Conservation (phyloP, 2,888 invertebrate genomes). For the Oscheius onirici region DNA sequence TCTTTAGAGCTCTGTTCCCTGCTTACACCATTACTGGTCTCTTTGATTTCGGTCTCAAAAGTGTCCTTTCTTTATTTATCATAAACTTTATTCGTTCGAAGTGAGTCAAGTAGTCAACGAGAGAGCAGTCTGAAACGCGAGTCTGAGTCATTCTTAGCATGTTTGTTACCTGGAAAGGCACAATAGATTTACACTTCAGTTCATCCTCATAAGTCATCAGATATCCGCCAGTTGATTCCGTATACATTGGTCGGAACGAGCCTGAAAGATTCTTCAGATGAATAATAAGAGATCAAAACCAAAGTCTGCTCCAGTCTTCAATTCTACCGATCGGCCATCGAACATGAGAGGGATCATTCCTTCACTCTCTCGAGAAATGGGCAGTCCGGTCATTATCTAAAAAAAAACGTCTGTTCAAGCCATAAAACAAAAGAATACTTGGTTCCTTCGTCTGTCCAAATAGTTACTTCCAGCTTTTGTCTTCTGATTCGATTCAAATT, state of each 20-base stretch:
- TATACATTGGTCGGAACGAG: slow-evolving; percentile 60
- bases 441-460: slow-evolving; percentile 54
- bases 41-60: slow-evolving; percentile 9
- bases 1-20: neutral
- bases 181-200: slow-evolving; percentile 53
- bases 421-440: slow-evolving; percentile 7
- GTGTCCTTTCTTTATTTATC: slow-evolving; percentile 11
- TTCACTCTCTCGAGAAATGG: slow-evolving; percentile 46
- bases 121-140: slow-evolving; percentile 9
- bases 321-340: slow-evolving; percentile 51
- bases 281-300: slow-evolving; percentile 25
- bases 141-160: neutral
- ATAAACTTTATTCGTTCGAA: slow-evolving; percentile 4
- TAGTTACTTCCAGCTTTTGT: slow-evolving; percentile 64
- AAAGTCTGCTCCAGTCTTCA: slow-evolving; percentile 48
- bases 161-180: slow-evolving; percentile 63
- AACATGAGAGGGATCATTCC: slow-evolving; percentile 56
- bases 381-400: slow-evolving; percentile 18
- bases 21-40: slow-evolving; percentile 1
- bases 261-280: slow-evolving; percentile 36
- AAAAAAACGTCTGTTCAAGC: neutral
- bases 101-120: slow-evolving; percentile 11
- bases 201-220: slow-evolving; percentile 61
- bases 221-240: slow-evolving; percentile 58
- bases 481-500: slow-evolving; percentile 59